phyloP scores from a whole-genome alignment of 2,113 vertebrate genomes.

The Heliornis fulica region DNA sequence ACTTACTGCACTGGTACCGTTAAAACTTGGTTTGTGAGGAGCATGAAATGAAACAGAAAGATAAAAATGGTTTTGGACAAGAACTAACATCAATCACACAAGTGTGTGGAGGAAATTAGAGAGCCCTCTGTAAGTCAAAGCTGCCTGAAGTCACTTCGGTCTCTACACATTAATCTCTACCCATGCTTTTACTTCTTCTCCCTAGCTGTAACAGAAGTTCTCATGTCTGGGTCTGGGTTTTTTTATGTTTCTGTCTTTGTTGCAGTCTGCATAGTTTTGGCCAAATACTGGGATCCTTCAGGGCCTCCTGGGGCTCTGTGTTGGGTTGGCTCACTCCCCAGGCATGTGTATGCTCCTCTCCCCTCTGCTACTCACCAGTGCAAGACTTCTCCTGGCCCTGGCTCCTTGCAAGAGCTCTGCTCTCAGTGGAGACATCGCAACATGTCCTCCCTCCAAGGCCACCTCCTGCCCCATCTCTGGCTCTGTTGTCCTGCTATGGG shows the following conservation, averaged over 20 bases:
- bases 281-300: neutral
- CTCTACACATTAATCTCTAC: neutral
- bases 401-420: neutral
- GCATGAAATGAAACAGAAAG: conserved; percentile 10
- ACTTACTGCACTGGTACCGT: neutral
- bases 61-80: neutral
- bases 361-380: neutral
- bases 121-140: neutral
- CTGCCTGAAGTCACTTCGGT: neutral
- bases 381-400: neutral
- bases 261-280: neutral
- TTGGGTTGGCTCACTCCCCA: neutral
- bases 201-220: neutral
- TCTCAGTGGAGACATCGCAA: neutral
- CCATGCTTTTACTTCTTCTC: neutral
- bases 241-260: neutral
- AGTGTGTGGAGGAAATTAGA: neutral
- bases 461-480: accelerated
- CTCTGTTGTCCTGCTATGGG: neutral
- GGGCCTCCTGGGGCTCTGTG: neutral
- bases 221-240: neutral
- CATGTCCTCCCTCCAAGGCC: accelerated
- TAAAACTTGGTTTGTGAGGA: neutral
- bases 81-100: neutral
- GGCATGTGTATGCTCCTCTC: neutral